These are phyloP conservation scores for Notarius quadriscutis DNA, from an alignment of 2,113 vertebrate genomes.

Conservation along the genomic window DNA sequence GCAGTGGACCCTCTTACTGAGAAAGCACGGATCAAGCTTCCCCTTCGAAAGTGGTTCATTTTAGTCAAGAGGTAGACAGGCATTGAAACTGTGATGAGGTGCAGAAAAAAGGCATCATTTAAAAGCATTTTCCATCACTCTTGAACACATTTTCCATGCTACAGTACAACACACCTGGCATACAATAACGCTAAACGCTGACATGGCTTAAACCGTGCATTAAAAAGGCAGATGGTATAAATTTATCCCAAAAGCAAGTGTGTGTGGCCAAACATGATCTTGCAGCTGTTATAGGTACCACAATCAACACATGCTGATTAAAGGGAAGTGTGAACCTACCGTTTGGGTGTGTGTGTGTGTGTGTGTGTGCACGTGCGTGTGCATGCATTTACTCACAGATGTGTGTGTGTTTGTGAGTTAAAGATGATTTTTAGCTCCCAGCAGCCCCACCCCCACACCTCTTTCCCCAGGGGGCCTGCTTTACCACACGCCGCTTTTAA, in stretches of 20 bases:
- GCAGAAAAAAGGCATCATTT: slow-evolving; percentile 2
- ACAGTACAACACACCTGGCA: slow-evolving; percentile 21
- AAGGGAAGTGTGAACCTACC: background rate
- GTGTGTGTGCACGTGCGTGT: background rate
- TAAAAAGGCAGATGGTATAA: slow-evolving; percentile 31
- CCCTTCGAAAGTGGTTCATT: slow-evolving; percentile 14
- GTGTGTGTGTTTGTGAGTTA: background rate
- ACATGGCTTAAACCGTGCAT: slow-evolving; percentile 26
- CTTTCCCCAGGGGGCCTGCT: slow-evolving; percentile 13
- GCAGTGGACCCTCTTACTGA: background rate
- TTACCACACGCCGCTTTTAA: background rate
- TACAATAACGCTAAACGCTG: slow-evolving; percentile 23
- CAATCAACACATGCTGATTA: slow-evolving; percentile 43
- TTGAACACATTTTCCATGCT: slow-evolving; percentile 10
- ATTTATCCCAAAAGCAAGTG: background rate
- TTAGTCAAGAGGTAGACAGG: slow-evolving; percentile 26
- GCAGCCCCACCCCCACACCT: background rate
- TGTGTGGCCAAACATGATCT: slow-evolving; percentile 24
- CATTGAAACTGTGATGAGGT: slow-evolving; percentile 7
- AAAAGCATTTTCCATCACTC: slow-evolving; percentile 21
- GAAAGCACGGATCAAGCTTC: slow-evolving; percentile 24
- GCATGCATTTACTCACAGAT: background rate
- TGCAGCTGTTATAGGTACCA: slow-evolving; percentile 30
- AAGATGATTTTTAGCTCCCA: slow-evolving; percentile 9
- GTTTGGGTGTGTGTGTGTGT: background rate